A percentile compares a stretch with the other conserved stretches of the same genome.
Evolutionary conservation across 2,113 vertebrate species (phyloP).

Genomic region (Lamprotornis superbus): DNA sequence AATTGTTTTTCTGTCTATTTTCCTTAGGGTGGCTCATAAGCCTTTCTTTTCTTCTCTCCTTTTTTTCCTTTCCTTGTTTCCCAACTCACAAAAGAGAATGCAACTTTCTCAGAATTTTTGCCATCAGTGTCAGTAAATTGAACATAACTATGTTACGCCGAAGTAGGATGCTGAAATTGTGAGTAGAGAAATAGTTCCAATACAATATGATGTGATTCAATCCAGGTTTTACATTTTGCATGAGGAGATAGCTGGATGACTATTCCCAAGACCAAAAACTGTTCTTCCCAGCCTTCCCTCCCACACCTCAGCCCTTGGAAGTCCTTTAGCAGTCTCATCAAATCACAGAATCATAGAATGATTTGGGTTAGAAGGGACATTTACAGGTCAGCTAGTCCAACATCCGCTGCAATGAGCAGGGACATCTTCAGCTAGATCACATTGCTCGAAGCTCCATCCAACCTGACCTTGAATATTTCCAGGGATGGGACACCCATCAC

Average conservation of each 20-base stretch:
- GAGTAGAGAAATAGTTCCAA: neutral
- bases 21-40: neutral
- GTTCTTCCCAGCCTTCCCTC: neutral
- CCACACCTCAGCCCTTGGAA: neutral
- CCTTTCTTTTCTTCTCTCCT: neutral
- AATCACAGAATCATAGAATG: neutral
- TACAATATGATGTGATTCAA: neutral
- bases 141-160: neutral
- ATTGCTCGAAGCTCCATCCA: neutral
- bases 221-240: neutral
- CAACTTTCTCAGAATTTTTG: neutral
- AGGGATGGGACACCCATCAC: neutral
- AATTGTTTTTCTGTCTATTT: neutral
- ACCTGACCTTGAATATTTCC: neutral
- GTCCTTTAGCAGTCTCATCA: neutral
- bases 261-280: neutral
- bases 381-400: neutral
- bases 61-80: fast-evolving
- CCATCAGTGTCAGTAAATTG: neutral
- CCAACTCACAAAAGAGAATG: neutral
- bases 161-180: neutral
- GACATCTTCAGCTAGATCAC: neutral
- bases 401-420: neutral
- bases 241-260: neutral
- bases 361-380: neutral